phyloP scores from a whole-genome alignment of 2,888 invertebrate genomes.

The Sarcophaga rosellei region DNA sequence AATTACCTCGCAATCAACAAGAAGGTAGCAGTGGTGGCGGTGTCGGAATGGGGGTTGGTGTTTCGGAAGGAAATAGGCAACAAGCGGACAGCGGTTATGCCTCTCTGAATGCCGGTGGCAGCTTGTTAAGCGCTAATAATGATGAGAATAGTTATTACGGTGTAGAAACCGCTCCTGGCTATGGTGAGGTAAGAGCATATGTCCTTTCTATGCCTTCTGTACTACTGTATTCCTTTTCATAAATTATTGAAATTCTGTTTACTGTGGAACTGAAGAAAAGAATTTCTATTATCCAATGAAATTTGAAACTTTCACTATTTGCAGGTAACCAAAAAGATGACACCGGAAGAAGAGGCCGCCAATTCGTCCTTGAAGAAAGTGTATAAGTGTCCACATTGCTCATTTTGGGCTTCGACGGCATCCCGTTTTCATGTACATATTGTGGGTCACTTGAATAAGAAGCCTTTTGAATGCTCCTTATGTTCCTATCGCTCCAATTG shows the following conservation, averaged over 20 bases:
- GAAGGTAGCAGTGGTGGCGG: constrained; percentile 70
- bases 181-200: constrained; percentile 80
- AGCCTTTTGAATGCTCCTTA: constrained; percentile 96
- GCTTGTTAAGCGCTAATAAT: constrained; percentile 70
- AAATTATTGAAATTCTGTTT: too few relatives aligned
- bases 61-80: constrained; percentile 59
- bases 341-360: constrained; percentile 85
- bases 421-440: constrained; percentile 97
- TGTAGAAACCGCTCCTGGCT: constrained; percentile 82
- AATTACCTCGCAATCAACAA: constrained; percentile 82
- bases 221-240: too few relatives aligned
- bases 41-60: constrained; percentile 61
- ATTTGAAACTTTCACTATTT: constrained; percentile 81
- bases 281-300: constrained; percentile 75
- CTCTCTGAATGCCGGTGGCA: constrained; percentile 51
- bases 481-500: constrained; percentile 97
- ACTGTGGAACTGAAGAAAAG: too few relatives aligned
- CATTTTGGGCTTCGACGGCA: constrained; percentile 95
- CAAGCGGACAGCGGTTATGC: constrained; percentile 52
- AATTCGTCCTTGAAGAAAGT: constrained; percentile 88
- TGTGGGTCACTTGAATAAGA: constrained; percentile 94
- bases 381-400: constrained; percentile 95
- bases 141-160: constrained; percentile 82
- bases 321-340: constrained; percentile 84
- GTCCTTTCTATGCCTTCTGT: not conserved